phyloP scores from a whole-genome alignment of 2,797 vertebrate species.

The Acanthurus lineatus region DNA sequence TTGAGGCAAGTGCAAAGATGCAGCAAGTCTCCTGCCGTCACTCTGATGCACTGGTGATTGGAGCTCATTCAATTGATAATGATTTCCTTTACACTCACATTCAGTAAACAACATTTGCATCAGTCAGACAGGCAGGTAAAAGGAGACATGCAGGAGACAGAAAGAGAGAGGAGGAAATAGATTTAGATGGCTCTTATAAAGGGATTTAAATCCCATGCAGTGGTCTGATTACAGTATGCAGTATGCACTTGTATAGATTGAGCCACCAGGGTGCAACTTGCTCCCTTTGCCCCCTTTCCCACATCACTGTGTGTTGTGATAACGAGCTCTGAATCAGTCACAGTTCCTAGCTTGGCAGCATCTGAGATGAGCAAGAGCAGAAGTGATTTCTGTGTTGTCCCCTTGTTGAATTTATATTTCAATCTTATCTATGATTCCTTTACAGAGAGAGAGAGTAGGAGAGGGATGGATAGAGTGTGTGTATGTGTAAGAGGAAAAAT shows the following conservation, averaged over 20 bases:
- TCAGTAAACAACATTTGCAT: slow-evolving; percentile 45
- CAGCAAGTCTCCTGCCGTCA: background rate
- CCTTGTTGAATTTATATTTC: slow-evolving; percentile 16
- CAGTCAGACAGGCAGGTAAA: slow-evolving; percentile 19
- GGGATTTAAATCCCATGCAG: background rate
- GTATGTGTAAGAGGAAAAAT: background rate
- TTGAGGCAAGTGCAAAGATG: slow-evolving; percentile 15
- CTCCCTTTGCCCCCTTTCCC: background rate
- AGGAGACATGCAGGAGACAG: background rate
- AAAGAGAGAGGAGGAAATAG: background rate
- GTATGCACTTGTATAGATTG: slow-evolving; percentile 12
- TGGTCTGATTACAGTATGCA: background rate
- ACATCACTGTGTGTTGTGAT: slow-evolving; percentile 16
- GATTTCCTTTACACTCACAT: slow-evolving; percentile 33
- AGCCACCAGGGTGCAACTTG: slow-evolving; percentile 27
- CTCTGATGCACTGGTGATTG: slow-evolving; percentile 16
- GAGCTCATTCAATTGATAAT: slow-evolving; percentile 32
- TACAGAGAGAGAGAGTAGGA: background rate
- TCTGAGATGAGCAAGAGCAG: slow-evolving; percentile 8
- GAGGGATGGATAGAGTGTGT: background rate
- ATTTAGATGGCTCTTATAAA: slow-evolving; percentile 1
- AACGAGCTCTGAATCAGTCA: slow-evolving; percentile 34
- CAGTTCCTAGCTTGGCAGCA: slow-evolving; percentile 12
- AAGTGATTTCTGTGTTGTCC: background rate
- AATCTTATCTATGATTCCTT: slow-evolving; percentile 3